A percentile compares a stretch with the other conserved stretches of the same genome.
Evolutionary conservation across 2,797 vertebrate species (phyloP).

Genomic region (Rhyacichthys aspro): DNA sequence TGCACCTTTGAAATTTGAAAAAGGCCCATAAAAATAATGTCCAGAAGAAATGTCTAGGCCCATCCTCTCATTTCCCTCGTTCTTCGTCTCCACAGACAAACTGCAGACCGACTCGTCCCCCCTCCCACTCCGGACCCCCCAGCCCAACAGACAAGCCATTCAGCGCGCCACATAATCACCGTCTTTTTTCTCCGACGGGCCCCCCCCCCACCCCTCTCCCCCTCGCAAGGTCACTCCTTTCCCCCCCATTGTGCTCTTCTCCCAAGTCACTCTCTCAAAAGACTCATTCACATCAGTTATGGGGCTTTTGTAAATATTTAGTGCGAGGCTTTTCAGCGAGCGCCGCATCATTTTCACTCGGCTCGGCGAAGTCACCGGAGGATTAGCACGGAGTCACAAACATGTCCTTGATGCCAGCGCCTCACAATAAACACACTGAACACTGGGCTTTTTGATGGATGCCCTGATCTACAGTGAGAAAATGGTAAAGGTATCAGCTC

Average conservation of each 20-base stretch:
- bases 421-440: slow-evolving; percentile 19
- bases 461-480: no score
- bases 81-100: slow-evolving; percentile 36
- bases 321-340: slow-evolving; percentile 46
- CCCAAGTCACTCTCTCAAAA: slow-evolving; percentile 57
- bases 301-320: slow-evolving; percentile 76
- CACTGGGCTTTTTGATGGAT: slow-evolving; percentile 9
- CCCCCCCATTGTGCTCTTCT: slow-evolving; percentile 60
- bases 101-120: slow-evolving; percentile 31
- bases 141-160: slow-evolving; percentile 62
- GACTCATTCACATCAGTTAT: slow-evolving; percentile 69
- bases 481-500: no score
- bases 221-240: slow-evolving; percentile 67
- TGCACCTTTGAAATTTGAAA: no score
- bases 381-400: slow-evolving; percentile 38
- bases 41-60: no score
- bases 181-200: slow-evolving; percentile 37
- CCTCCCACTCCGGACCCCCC: slow-evolving; percentile 39
- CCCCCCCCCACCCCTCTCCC: slow-evolving; percentile 2
- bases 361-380: slow-evolving; percentile 47
- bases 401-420: slow-evolving; percentile 55
- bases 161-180: slow-evolving; percentile 60
- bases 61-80: slow-evolving; percentile 3
- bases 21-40: no score
- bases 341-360: slow-evolving; percentile 48